Conservation (phyloP, 2,888 invertebrate species). For the Ophonus ardosiacus region DNA sequence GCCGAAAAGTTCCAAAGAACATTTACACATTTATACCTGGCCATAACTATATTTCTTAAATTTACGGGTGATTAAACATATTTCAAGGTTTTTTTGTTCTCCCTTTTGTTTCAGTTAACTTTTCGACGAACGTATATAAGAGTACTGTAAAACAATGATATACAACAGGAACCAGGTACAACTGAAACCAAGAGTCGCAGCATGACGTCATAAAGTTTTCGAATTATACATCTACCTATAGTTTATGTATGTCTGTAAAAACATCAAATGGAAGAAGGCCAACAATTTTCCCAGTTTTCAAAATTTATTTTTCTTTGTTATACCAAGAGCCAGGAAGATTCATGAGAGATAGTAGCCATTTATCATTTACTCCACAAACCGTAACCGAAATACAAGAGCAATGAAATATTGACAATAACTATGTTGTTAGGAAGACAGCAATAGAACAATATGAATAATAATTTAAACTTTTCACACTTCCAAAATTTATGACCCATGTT, state of each 20-base stretch:
- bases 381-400: background rate
- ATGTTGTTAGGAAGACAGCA: conserved; percentile 7
- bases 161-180: conserved; percentile 6
- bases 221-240: conserved; percentile 40
- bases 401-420: conserved; percentile 11
- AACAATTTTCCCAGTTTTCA: conserved; percentile 21
- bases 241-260: background rate
- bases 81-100: background rate
- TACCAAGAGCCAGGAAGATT: conserved; percentile 14
- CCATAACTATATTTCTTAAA: conserved; percentile 1
- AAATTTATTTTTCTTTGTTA: conserved; percentile 33
- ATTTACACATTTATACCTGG: no score
- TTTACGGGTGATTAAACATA: background rate
- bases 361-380: conserved; percentile 12
- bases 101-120: conserved; percentile 20
- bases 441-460: conserved; percentile 5
- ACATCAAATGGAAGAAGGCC: background rate
- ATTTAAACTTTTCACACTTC: background rate
- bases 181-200: background rate
- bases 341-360: conserved; percentile 5
- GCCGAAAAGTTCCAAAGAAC: no score
- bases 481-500: background rate
- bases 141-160: conserved; percentile 29
- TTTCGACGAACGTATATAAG: background rate
- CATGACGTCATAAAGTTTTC: background rate